Conservation (phyloP, 2,797 vertebrate genomes). For the Malacoraja senta region DNA sequence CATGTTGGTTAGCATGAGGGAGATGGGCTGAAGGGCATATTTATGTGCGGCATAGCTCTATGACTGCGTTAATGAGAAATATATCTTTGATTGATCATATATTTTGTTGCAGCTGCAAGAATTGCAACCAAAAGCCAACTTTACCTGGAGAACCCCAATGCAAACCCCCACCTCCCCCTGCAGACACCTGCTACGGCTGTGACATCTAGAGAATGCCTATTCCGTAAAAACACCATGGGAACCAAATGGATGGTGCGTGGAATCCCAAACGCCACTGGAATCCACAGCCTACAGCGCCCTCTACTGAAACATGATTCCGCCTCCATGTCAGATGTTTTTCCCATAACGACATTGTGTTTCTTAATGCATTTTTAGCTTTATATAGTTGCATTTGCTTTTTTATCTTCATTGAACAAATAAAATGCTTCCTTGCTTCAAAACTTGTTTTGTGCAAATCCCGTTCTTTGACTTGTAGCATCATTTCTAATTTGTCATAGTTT, state of each 20-base stretch:
- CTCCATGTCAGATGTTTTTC: slow-evolving; percentile 16
- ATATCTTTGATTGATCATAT: background rate
- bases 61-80: background rate
- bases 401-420: background rate
- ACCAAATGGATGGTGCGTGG: background rate
- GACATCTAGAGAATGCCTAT: background rate
- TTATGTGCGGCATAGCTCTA: no score
- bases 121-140: background rate
- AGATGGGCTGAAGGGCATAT: no score
- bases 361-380: background rate
- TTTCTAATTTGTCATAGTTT: background rate
- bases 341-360: background rate
- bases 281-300: background rate
- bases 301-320: background rate
- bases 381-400: background rate
- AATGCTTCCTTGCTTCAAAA: background rate
- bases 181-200: background rate
- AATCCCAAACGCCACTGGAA: background rate
- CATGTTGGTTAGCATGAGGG: no score
- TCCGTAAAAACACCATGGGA: background rate
- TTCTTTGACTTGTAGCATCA: background rate
- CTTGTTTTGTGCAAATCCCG: background rate
- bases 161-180: background rate
- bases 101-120: background rate
- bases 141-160: background rate